Evolutionary conservation across 2,888 invertebrate genomes (phyloP).

Genomic region (Drosophila mulleri): DNA sequence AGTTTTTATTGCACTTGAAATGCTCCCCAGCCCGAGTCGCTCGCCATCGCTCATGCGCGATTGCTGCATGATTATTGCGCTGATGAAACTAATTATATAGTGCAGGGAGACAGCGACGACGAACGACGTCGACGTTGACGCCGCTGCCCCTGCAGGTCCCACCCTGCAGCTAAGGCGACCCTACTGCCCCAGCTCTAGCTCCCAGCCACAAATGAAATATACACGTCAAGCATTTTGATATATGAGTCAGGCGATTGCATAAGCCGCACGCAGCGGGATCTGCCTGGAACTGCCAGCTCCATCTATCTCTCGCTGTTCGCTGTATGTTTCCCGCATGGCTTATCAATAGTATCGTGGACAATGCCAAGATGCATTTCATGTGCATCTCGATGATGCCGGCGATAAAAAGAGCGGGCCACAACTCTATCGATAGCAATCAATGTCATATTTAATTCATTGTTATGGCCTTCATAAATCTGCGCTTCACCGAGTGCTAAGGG

Average conservation of each 20-base stretch:
- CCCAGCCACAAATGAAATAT: constrained; percentile 49
- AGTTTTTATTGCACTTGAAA: constrained; percentile 57
- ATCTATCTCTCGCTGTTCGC: constrained; percentile 2
- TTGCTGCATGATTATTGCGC: constrained; percentile 77
- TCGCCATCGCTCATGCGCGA: constrained; percentile 42
- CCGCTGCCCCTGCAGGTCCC: constrained; percentile 1
- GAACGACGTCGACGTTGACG: constrained; percentile 11
- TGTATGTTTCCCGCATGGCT: constrained; percentile 42
- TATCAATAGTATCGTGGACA: constrained; percentile 42
- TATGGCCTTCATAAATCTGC: constrained; percentile 78
- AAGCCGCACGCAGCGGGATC: constrained; percentile 58
- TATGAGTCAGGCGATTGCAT: constrained; percentile 69
- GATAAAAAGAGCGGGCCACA: constrained; percentile 66
- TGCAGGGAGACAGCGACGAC: constrained; percentile 38
- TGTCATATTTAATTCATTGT: constrained; percentile 79
- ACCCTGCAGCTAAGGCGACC: background rate
- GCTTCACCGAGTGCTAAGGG: constrained; percentile 30
- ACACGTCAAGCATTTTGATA: constrained; percentile 67
- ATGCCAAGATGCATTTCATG: constrained; percentile 56
- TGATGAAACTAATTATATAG: constrained; percentile 79
- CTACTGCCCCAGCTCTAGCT: constrained; percentile 8
- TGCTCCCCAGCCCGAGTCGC: constrained; percentile 7
- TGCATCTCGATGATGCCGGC: constrained; percentile 60
- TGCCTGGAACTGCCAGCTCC: constrained; percentile 10
- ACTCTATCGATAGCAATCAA: constrained; percentile 76